Conservation (phyloP, 1,140 invertebrate species). For the Bradynema listronoti region DNA sequence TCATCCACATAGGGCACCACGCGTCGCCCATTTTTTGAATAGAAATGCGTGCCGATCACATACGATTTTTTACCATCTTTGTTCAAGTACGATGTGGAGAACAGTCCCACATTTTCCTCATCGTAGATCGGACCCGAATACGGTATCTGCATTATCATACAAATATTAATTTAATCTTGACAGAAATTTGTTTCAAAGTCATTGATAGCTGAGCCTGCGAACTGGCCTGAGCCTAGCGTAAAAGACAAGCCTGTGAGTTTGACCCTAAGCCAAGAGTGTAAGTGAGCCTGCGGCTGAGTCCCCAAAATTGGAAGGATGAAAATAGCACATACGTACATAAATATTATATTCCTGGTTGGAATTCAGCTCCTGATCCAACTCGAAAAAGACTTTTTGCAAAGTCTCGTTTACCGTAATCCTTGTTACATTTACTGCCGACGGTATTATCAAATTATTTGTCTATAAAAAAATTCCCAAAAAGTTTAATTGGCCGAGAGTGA, state of each 20-base stretch:
- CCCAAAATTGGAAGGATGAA: too few relatives aligned
- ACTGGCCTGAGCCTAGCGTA: too few relatives aligned
- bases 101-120: slow-evolving; percentile 38
- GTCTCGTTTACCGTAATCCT: slow-evolving; percentile 32
- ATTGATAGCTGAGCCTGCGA: too few relatives aligned
- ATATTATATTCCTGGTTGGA: slow-evolving; percentile 29
- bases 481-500: too few relatives aligned
- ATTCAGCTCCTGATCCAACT: slow-evolving; percentile 27
- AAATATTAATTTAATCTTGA: too few relatives aligned
- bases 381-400: slow-evolving; percentile 40
- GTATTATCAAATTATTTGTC: too few relatives aligned
- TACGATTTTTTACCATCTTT: slow-evolving; percentile 59
- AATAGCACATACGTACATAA: slow-evolving; percentile 10
- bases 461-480: too few relatives aligned
- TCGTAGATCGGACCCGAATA: slow-evolving; percentile 40
- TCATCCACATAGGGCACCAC: slow-evolving; percentile 95
- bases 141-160: slow-evolving; percentile 28
- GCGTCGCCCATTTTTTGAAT: slow-evolving; percentile 74
- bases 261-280: too few relatives aligned
- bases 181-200: too few relatives aligned
- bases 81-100: slow-evolving; percentile 37
- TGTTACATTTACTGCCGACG: too few relatives aligned
- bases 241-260: too few relatives aligned
- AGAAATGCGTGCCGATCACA: slow-evolving; percentile 77
- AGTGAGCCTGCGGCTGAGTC: too few relatives aligned